A percentile compares a stretch with the other conserved stretches of the same genome.
phyloP scores from a whole-genome alignment of 2,113 vertebrate species.

The Rhea pennata region DNA sequence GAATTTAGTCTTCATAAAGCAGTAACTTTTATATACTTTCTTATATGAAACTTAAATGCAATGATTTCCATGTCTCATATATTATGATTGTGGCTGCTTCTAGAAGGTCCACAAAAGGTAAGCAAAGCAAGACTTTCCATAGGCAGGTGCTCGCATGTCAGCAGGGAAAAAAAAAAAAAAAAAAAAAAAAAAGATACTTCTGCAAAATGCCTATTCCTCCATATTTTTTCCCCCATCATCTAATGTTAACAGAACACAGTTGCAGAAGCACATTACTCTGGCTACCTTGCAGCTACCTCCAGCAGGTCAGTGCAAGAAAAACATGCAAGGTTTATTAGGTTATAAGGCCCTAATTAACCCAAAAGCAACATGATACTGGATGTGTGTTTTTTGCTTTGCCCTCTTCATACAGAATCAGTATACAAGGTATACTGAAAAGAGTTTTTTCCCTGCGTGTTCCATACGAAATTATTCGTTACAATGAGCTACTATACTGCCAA shows the following conservation, averaged over 20 bases:
- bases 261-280: background rate
- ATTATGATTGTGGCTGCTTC: background rate
- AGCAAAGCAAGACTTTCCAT: background rate
- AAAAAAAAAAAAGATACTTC: background rate
- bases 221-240: fast-evolving
- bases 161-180: background rate
- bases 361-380: background rate
- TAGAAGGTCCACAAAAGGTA: background rate
- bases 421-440: background rate
- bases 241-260: background rate
- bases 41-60: background rate
- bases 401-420: fast-evolving
- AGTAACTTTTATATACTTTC: background rate
- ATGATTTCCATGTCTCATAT: background rate
- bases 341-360: background rate
- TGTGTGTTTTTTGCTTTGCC: background rate
- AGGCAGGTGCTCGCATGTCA: background rate
- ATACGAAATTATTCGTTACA: background rate
- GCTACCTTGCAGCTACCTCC: background rate
- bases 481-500: background rate
- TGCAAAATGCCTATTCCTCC: background rate
- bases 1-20: background rate
- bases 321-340: background rate
- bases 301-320: background rate
- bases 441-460: background rate